Evolutionary conservation across 2,888 invertebrate genomes (phyloP).

Genomic region (Meghimatium bilineatum): DNA sequence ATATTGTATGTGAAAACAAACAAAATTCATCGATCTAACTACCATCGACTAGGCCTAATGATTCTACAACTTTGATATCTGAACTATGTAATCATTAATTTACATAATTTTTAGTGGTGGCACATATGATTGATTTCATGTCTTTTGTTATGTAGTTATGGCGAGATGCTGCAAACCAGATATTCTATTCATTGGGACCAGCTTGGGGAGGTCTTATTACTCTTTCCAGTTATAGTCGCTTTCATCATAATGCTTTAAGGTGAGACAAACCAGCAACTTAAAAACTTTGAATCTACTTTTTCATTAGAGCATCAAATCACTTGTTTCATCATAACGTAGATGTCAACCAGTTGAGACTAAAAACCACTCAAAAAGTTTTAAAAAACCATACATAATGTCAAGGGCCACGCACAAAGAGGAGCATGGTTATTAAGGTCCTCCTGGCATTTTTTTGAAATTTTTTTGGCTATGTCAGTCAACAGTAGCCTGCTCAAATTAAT

Average conservation of each 20-base stretch:
- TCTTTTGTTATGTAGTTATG: slow-evolving; percentile 62
- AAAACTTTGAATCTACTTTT: background rate
- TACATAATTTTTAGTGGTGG: background rate
- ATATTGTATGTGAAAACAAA: too few species aligned
- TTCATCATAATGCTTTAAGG: slow-evolving; percentile 67
- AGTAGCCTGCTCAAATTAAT: too few species aligned
- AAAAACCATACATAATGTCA: too few species aligned
- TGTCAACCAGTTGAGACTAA: too few species aligned
- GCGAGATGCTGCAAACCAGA: slow-evolving; percentile 73
- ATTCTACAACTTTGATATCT: too few species aligned
- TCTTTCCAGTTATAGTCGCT: slow-evolving; percentile 70
- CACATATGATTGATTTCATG: background rate
- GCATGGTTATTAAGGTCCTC: too few species aligned
- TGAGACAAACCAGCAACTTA: slow-evolving; percentile 36
- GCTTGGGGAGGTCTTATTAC: slow-evolving; percentile 71
- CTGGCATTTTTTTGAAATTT: too few species aligned
- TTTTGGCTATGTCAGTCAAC: too few species aligned
- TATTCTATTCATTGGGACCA: slow-evolving; percentile 71
- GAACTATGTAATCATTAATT: background rate
- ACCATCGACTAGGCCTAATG: too few species aligned
- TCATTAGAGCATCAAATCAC: background rate
- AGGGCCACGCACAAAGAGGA: too few species aligned
- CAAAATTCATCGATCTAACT: too few species aligned
- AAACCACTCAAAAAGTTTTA: too few species aligned
- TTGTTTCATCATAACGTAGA: background rate